Evolutionary conservation across 2,113 vertebrate genomes (phyloP).

Genomic region (Bolborhynchus lineola): DNA sequence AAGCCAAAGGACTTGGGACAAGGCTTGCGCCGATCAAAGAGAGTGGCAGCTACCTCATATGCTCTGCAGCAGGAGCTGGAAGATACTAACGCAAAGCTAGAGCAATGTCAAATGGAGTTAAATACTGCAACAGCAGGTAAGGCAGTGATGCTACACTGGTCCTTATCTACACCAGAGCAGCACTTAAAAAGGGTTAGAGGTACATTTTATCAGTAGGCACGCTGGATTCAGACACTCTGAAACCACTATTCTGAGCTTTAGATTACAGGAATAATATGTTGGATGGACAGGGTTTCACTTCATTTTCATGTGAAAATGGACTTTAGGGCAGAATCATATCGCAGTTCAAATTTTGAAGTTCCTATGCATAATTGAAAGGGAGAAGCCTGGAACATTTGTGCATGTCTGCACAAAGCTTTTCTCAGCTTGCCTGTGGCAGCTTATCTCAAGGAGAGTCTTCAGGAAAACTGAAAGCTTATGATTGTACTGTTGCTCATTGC

Average conservation of each 20-base stretch:
- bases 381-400: neutral
- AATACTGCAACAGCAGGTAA: slow-evolving; percentile 75
- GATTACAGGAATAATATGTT: neutral
- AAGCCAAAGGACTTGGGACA: slow-evolving; percentile 9
- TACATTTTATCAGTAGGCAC: neutral
- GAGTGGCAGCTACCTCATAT: slow-evolving; percentile 43
- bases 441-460: neutral
- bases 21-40: slow-evolving; percentile 77
- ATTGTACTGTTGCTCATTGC: neutral
- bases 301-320: neutral
- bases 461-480: neutral
- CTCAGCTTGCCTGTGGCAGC: neutral
- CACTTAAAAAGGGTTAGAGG: neutral
- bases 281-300: neutral
- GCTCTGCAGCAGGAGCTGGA: slow-evolving; percentile 57
- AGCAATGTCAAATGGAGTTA: slow-evolving; percentile 77
- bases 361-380: neutral
- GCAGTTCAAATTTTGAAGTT: neutral
- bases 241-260: neutral
- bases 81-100: slow-evolving; percentile 75
- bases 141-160: neutral
- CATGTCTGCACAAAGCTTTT: neutral
- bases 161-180: neutral
- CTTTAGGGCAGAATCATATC: neutral
- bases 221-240: neutral